Percentiles rank a stretch among this genome's conserved stretches.
phyloP scores from a whole-genome alignment of 2,888 invertebrate genomes.

The Tetrapedia diversipes region DNA sequence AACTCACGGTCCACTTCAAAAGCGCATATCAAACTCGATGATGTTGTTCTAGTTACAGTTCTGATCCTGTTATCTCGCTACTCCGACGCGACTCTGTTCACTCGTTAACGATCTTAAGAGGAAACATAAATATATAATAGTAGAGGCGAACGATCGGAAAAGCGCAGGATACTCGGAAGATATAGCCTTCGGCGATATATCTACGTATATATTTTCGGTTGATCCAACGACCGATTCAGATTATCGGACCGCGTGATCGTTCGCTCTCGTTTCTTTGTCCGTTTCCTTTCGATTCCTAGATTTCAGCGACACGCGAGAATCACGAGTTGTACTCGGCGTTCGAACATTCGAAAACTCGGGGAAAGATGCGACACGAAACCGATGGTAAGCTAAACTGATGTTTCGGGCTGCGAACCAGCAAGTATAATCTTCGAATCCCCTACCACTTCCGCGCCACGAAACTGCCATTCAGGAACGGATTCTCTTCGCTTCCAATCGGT shows the following conservation, averaged over 20 bases:
- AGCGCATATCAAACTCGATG: too few species aligned
- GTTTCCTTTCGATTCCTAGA: neutral
- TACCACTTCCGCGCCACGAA: constrained; percentile 68
- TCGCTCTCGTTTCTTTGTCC: neutral
- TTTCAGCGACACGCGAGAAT: neutral
- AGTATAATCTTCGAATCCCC: constrained; percentile 76
- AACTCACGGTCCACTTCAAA: too few species aligned
- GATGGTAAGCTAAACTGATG: constrained; percentile 72
- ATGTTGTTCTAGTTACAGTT: too few species aligned
- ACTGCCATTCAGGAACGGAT: constrained; percentile 50
- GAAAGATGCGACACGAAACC: constrained; percentile 55
- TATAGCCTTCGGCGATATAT: too few species aligned
- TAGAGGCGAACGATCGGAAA: too few species aligned
- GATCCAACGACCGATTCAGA: neutral
- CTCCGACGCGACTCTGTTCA: neutral
- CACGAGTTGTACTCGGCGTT: neutral
- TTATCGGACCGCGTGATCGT: neutral
- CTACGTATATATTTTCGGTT: too few species aligned
- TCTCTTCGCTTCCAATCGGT: constrained; percentile 14
- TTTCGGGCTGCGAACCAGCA: constrained; percentile 68
- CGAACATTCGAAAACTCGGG: constrained; percentile 18
- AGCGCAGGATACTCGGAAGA: too few species aligned
- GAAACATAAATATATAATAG: neutral
- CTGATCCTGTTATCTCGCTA: too few species aligned
- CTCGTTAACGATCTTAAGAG: neutral